phyloP scores from a whole-genome alignment of 1,140 invertebrate genomes.

The Saccostrea cuccullata region DNA sequence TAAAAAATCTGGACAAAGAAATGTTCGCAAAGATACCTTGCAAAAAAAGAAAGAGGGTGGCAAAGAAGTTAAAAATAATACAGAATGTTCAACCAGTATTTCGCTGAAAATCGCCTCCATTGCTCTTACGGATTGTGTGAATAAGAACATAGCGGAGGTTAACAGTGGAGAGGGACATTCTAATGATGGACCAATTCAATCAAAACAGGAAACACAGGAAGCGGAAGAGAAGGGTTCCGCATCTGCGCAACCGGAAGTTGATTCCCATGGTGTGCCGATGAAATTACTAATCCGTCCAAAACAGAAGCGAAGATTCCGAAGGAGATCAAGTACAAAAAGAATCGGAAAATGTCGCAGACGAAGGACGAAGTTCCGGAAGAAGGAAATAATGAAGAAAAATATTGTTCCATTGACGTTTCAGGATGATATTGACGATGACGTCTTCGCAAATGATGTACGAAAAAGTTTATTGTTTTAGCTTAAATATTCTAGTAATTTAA shows the following conservation, averaged over 20 bases:
- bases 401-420: not conserved
- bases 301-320: constrained; percentile 30
- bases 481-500: not conserved
- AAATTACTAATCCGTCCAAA: constrained; percentile 50
- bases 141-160: not conserved
- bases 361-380: constrained; percentile 7
- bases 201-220: constrained; percentile 52
- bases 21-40: not conserved
- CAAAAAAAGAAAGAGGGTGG: not conserved
- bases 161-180: not conserved
- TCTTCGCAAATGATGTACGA: constrained; percentile 29
- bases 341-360: constrained; percentile 38
- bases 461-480: not conserved
- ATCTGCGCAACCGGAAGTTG: constrained; percentile 47
- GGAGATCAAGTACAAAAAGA: constrained; percentile 40
- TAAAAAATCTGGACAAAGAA: not conserved
- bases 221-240: constrained; percentile 43
- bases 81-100: not conserved
- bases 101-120: constrained; percentile 23
- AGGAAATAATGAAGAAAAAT: not conserved
- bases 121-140: not conserved
- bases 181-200: not conserved
- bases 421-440: constrained; percentile 17
- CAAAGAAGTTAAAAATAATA: not conserved
- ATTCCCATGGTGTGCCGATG: constrained; percentile 53